Conservation (phyloP, 2,888 invertebrate species). For the Drosophila anomalipes region DNA sequence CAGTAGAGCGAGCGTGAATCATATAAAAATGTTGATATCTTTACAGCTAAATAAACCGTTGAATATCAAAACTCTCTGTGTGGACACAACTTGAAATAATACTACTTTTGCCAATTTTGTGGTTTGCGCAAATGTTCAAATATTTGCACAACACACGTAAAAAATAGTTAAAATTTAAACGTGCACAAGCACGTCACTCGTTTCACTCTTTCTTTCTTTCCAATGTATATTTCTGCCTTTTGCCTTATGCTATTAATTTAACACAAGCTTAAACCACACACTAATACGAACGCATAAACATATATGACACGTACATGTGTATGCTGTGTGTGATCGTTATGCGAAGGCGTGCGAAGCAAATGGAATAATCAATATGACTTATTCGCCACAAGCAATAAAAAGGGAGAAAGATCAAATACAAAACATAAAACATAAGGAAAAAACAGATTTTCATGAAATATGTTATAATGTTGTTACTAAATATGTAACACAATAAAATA, state of each 20-base stretch:
- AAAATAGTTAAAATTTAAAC: constrained; percentile 37
- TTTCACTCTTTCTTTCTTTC: constrained; percentile 9
- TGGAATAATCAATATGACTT: constrained; percentile 38
- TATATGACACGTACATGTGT: neutral
- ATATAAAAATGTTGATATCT: neutral
- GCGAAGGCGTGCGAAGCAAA: constrained; percentile 44
- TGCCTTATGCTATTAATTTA: constrained; percentile 9
- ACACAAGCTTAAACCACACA: constrained; percentile 4
- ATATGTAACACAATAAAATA: neutral
- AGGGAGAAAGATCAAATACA: constrained; percentile 13
- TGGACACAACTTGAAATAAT: constrained; percentile 34
- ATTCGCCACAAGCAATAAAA: constrained; percentile 26
- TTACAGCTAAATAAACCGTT: constrained; percentile 9
- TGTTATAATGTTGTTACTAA: neutral
- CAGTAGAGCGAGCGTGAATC: neutral
- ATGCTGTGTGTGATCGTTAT: constrained; percentile 11
- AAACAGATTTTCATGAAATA: constrained; percentile 31
- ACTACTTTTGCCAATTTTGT: constrained; percentile 28
- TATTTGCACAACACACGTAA: constrained; percentile 37
- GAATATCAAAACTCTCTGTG: constrained; percentile 9
- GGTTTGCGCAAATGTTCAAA: constrained; percentile 43
- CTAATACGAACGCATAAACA: neutral
- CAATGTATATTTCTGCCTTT: constrained; percentile 5
- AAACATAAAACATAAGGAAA: constrained; percentile 17
- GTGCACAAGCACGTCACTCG: constrained; percentile 33